Evolutionary conservation across 2,113 vertebrate genomes (phyloP).

Genomic region (Falco punctatus): DNA sequence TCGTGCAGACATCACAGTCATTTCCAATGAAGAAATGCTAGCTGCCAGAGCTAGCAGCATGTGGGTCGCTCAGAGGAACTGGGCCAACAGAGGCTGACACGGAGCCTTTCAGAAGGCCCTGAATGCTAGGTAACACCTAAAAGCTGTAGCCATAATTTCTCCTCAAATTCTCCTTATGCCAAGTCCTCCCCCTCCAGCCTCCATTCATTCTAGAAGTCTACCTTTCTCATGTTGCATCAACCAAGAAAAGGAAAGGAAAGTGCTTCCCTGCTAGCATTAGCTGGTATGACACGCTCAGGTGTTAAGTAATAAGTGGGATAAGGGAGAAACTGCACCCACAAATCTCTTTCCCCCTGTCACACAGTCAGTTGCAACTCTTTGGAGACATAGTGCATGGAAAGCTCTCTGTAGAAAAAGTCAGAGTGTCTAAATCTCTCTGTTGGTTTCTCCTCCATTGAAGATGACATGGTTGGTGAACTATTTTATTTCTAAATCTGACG

Average conservation of each 20-base stretch:
- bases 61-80: background rate
- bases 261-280: background rate
- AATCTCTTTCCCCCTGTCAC: background rate
- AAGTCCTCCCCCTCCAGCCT: background rate
- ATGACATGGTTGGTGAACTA: background rate
- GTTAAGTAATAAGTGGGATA: accelerated
- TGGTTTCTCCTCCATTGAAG: background rate
- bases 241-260: background rate
- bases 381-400: background rate
- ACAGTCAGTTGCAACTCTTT: background rate
- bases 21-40: background rate
- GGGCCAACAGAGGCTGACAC: background rate
- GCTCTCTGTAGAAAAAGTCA: background rate
- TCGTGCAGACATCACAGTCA: background rate
- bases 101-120: background rate
- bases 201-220: background rate
- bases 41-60: background rate
- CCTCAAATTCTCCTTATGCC: background rate
- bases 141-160: background rate
- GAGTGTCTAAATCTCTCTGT: background rate
- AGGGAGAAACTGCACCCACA: background rate
- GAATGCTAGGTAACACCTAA: background rate
- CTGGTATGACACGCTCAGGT: background rate
- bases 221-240: background rate
- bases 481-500: background rate